phyloP scores from a whole-genome alignment of 2,113 vertebrate genomes.

The Potamarius usumacintae region DNA sequence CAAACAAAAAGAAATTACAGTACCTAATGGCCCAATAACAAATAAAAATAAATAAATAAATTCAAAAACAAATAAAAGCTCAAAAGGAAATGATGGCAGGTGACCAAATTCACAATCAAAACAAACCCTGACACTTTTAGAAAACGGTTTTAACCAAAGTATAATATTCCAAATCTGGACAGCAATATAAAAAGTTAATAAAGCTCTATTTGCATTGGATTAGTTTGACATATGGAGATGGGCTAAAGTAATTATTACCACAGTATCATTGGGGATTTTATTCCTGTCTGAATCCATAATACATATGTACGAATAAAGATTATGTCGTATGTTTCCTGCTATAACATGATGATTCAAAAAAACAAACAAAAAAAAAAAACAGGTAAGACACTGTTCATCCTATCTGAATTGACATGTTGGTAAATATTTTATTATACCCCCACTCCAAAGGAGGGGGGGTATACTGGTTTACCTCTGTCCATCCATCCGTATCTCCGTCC shows the following conservation, averaged over 20 bases:
- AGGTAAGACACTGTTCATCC: not conserved
- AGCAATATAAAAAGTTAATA: no score
- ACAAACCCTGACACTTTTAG: not conserved
- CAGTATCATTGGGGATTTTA: not conserved
- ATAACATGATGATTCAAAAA: no score
- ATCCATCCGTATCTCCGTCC: no score
- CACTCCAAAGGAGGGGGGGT: no score
- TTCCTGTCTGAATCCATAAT: no score
- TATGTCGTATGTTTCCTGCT: no score
- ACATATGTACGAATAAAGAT: no score
- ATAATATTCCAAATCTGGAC: conserved; percentile 1
- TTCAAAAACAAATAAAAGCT: not conserved
- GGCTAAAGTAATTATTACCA: not conserved
- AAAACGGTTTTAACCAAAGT: not conserved
- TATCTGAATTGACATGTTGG: not conserved
- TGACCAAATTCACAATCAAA: not conserved
- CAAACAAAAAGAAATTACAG: not conserved
- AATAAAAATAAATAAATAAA: not conserved
- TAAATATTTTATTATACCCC: no score
- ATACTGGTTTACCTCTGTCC: no score
- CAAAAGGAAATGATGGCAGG: not conserved
- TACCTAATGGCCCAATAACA: not conserved
- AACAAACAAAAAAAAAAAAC: no score
- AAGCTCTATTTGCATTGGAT: not conserved
- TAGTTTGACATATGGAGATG: not conserved